phyloP scores from a whole-genome alignment of 1,140 invertebrate species.

The Drosophila trapezifrons region DNA sequence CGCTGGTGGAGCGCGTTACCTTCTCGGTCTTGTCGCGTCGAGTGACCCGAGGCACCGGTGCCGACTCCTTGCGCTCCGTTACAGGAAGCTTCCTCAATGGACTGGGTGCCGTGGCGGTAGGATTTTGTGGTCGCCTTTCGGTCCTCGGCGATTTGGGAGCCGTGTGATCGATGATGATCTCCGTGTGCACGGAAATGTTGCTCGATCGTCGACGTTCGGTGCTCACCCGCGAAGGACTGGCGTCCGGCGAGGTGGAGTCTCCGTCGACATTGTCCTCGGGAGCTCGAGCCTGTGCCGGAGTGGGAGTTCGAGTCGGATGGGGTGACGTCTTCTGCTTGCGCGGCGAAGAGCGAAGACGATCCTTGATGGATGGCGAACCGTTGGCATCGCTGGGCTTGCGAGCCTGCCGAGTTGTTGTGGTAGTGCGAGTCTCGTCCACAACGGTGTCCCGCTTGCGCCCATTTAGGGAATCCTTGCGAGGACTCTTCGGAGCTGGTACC shows the following conservation, averaged over 20 bases:
- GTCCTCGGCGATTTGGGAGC: slow-evolving; percentile 57
- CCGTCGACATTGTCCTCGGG: slow-evolving; percentile 63
- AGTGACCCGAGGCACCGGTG: slow-evolving; percentile 77
- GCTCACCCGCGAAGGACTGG: slow-evolving; percentile 61
- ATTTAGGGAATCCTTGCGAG: slow-evolving; percentile 58
- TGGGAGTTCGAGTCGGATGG: slow-evolving; percentile 20
- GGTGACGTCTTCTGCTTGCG: slow-evolving; percentile 58
- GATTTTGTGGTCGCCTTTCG: slow-evolving; percentile 20
- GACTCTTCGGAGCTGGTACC: slow-evolving; percentile 31
- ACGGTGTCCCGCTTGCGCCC: slow-evolving; percentile 54
- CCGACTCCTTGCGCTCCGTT: slow-evolving; percentile 79
- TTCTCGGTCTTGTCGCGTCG: slow-evolving; percentile 85
- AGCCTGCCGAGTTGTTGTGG: slow-evolving; percentile 28
- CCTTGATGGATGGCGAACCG: slow-evolving; percentile 56
- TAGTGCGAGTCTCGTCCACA: slow-evolving; percentile 54
- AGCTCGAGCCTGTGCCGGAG: slow-evolving; percentile 10
- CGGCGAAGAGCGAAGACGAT: slow-evolving; percentile 72
- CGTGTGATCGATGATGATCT: slow-evolving; percentile 79
- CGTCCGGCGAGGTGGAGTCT: slow-evolving; percentile 68
- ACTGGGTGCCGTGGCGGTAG: slow-evolving; percentile 9
- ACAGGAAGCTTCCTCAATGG: slow-evolving; percentile 59
- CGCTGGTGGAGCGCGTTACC: slow-evolving; percentile 86
- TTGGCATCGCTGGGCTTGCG: slow-evolving; percentile 43
- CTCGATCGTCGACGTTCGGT: slow-evolving; percentile 77
- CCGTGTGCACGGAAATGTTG: slow-evolving; percentile 79